phyloP scores from a whole-genome alignment of 2,888 invertebrate genomes.

The Dexiosoma caninum region DNA sequence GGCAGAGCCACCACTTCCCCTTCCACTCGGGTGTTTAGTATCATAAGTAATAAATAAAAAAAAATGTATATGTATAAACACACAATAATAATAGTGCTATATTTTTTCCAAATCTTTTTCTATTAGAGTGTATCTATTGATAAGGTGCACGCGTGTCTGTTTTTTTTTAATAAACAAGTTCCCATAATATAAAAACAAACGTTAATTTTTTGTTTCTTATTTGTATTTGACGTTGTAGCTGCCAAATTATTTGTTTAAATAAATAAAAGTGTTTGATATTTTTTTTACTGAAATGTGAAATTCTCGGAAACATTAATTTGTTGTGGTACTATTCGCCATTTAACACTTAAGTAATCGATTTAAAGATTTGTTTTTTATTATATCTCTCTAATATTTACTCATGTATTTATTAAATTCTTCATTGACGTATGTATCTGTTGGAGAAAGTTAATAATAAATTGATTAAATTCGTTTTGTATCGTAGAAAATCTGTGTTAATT shows the following conservation, averaged over 20 bases:
- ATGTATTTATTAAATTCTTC: background rate
- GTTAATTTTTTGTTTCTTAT: background rate
- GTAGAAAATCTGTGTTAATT: too few relatives aligned
- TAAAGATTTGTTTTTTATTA: background rate
- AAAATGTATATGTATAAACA: too few relatives aligned
- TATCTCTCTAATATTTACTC: background rate
- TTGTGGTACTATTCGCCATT: background rate
- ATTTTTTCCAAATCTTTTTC: too few relatives aligned
- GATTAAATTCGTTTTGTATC: too few relatives aligned
- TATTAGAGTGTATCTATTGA: background rate
- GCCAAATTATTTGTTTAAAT: slow-evolving; percentile 11
- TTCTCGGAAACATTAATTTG: background rate
- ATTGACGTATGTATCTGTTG: too few relatives aligned
- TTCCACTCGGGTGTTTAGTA: too few relatives aligned
- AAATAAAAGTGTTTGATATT: background rate
- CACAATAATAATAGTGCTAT: too few relatives aligned
- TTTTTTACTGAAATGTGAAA: slow-evolving; percentile 1
- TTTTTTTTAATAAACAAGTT: slow-evolving; percentile 20
- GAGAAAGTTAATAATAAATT: too few relatives aligned
- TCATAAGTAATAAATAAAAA: too few relatives aligned
- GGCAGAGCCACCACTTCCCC: too few relatives aligned
- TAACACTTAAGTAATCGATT: slow-evolving; percentile 15
- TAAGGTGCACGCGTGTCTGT: background rate
- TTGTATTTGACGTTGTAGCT: background rate
- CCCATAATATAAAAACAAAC: background rate